A percentile compares a stretch with the other conserved stretches of the same genome.
These are phyloP conservation scores for Microcebus murinus DNA, from an alignment of 2,113 vertebrate species.

Conservation along the genomic window DNA sequence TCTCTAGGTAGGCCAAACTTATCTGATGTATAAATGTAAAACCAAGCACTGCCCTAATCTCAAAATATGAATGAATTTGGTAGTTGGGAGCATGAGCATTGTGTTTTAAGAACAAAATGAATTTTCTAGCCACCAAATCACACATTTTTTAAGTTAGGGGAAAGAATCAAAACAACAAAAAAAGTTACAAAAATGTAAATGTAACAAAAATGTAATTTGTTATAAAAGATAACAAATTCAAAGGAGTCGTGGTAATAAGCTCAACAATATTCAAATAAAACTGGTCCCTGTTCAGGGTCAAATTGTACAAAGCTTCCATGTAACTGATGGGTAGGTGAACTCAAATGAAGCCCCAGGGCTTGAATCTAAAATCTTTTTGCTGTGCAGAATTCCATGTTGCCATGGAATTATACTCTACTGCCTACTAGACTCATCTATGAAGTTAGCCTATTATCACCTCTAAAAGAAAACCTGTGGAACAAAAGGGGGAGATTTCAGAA, in stretches of 20 bases:
- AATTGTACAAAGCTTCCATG: neutral
- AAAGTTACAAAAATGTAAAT: too few relatives aligned
- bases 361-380: neutral
- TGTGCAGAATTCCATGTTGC: neutral
- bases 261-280: neutral
- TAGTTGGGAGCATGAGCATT: neutral
- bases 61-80: neutral
- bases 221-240: neutral
- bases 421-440: neutral
- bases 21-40: neutral
- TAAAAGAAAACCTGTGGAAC: neutral
- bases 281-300: neutral
- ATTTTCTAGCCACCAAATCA: neutral
- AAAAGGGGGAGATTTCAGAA: neutral
- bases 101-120: neutral
- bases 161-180: neutral
- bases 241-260: neutral
- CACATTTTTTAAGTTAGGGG: neutral
- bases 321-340: neutral
- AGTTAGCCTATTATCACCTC: neutral
- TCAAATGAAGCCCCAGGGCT: neutral
- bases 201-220: neutral
- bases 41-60: neutral
- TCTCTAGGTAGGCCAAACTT: neutral
- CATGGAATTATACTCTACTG: neutral